Base-by-base conservation (phyloP, 1,140 invertebrate species). In the Aradophagus sp. region DNA sequence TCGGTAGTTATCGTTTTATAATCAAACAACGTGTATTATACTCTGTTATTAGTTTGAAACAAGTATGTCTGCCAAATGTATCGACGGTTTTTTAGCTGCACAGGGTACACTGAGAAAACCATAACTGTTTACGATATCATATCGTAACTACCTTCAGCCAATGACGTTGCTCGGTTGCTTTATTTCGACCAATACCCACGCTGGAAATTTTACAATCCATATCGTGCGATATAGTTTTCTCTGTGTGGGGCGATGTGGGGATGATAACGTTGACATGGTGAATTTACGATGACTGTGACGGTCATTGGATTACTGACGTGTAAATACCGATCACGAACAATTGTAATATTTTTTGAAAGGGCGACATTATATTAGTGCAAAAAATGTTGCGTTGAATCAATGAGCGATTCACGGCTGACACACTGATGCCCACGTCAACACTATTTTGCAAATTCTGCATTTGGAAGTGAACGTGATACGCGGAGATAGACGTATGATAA, bases 261-360 rank as follows among this genome's bases (percentile, higher is more conserved):
- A n/a, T n/a, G n/a, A n/a, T n/a, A n/a, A n/a, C n/a, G 47, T 61
- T 66, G 65, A 69, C 61, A 55, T 66, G 72, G 66, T 66, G 66
- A 69, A 74, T 74, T 69, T 58, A 68, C 65, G 66, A 58, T 61
- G 50, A 74, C 69, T 61, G 72, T 69, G 61, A 74, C 53, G 62
- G 69, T 56, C 69, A 69, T 74, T 66, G 56, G 59, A 58, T 55
- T 56, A 69, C 53, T 69, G 63, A 58, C 52, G 70, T 26, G 52
- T 73, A 68, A 73, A 73, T 63, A 73, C 63, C 45, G 58, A 68
- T 73, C 58, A 73, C 59, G 65, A 63, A 68, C 62, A 73, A 68
- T 69, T 31, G 68, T 48, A 39, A 34, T 38, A 29, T 47, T 36
- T 17, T 35, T 16, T 12, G 13, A 26, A 50, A 48, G 15, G 53